These are phyloP conservation scores for Drosophila seguyi DNA, from an alignment of 1,140 invertebrate genomes.

Conservation along the genomic window DNA sequence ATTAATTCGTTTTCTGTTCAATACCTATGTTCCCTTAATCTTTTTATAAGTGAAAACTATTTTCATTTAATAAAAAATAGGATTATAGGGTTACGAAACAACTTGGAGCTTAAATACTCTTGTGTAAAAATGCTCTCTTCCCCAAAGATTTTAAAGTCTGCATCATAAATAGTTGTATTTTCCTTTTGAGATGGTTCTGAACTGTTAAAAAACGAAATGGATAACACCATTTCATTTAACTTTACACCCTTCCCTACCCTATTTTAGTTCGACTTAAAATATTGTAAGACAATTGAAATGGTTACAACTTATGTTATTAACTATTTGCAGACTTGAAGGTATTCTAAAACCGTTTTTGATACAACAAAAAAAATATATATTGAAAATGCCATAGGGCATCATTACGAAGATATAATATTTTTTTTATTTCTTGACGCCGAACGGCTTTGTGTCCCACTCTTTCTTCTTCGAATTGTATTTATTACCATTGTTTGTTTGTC, in stretches of 20 bases:
- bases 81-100: not conserved
- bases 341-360: not conserved
- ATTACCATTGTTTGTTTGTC: conserved; percentile 50
- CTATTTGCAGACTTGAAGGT: not conserved
- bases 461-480: conserved; percentile 45
- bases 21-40: not conserved
- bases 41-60: not conserved
- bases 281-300: not conserved
- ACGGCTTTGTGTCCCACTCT: conserved; percentile 39
- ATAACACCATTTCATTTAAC: not conserved
- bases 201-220: not conserved
- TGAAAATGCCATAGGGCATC: conserved; percentile 28
- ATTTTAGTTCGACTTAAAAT: too few species aligned
- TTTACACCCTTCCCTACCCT: not conserved
- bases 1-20: not conserved
- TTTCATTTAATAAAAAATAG: not conserved
- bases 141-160: not conserved
- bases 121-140: not conserved
- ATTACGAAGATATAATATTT: conserved; percentile 33
- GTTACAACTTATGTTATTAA: not conserved
- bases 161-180: not conserved
- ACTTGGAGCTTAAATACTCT: too few species aligned
- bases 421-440: conserved; percentile 18
- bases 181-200: not conserved
- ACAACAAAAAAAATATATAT: not conserved